Evolutionary conservation across 1,140 invertebrate genomes (phyloP).

Genomic region (Eumaeus atala): DNA sequence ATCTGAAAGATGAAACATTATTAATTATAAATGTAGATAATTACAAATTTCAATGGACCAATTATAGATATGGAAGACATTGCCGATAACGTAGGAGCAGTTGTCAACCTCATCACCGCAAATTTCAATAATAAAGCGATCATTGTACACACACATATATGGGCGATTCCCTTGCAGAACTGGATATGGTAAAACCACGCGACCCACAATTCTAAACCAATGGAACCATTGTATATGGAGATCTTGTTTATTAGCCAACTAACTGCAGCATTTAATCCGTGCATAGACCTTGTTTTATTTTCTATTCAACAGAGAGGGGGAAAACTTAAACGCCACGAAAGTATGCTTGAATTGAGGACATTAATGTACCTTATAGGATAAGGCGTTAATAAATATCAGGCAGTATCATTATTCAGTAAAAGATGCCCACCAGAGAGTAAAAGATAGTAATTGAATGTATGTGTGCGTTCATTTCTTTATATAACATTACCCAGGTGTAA

Average conservation of each 20-base stretch:
- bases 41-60: too few species aligned
- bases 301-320: neutral
- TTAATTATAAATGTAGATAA: too few species aligned
- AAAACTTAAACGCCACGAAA: too few species aligned
- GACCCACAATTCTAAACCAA: constrained; percentile 31
- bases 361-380: too few species aligned
- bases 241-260: constrained; percentile 22
- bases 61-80: neutral
- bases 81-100: constrained; percentile 10
- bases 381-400: too few species aligned
- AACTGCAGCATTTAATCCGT: constrained; percentile 9
- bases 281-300: constrained; percentile 1
- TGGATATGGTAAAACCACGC: constrained; percentile 22
- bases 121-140: constrained; percentile 26
- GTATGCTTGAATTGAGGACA: too few species aligned
- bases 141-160: constrained; percentile 25
- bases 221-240: constrained; percentile 28
- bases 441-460: too few species aligned
- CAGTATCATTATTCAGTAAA: too few species aligned
- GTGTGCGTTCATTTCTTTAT: too few species aligned
- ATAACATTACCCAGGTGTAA: too few species aligned
- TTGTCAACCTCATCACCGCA: constrained; percentile 22
- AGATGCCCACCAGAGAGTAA: too few species aligned
- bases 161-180: constrained; percentile 27
- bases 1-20: too few species aligned